Percentiles rank a stretch among this genome's conserved stretches.
Evolutionary conservation across 2,888 invertebrate species (phyloP).

Genomic region (Idaea straminata): DNA sequence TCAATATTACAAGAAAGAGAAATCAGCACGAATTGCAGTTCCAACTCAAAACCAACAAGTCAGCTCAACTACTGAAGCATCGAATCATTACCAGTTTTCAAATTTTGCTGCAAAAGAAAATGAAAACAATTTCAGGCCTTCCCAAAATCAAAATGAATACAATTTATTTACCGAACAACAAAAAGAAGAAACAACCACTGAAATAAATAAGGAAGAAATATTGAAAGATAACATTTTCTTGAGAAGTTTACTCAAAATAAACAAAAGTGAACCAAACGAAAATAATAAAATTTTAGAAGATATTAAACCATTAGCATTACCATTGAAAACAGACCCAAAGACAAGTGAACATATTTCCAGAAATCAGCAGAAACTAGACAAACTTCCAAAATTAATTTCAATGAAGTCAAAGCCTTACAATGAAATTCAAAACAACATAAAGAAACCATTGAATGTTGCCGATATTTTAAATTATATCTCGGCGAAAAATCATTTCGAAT

Average conservation of each 20-base stretch:
- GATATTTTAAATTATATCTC: conserved; percentile 63
- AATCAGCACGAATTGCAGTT: conserved; percentile 3
- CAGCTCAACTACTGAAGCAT: conserved; percentile 28
- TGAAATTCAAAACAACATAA: conserved; percentile 46
- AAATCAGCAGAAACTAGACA: conserved; percentile 42
- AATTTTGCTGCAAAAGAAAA: conserved; percentile 40
- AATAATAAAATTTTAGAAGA: conserved; percentile 32
- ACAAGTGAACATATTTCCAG: conserved; percentile 29
- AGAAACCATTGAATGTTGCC: conserved; percentile 55
- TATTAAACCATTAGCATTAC: background rate
- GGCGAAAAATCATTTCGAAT: conserved; percentile 65
- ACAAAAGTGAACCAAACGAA: conserved; percentile 32
- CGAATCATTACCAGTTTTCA: conserved; percentile 36
- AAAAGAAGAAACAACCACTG: conserved; percentile 36
- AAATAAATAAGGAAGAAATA: conserved; percentile 41
- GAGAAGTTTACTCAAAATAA: conserved; percentile 51
- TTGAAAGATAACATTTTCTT: conserved; percentile 64
- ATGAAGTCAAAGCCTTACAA: conserved; percentile 46
- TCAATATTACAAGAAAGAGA: background rate
- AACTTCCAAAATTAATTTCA: conserved; percentile 48
- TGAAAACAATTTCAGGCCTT: conserved; percentile 43
- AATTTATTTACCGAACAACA: conserved; percentile 11
- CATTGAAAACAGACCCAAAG: background rate
- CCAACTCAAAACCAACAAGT: conserved; percentile 33
- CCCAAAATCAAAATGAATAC: conserved; percentile 24